Percentiles rank a stretch among this genome's conserved stretches.
phyloP scores from a whole-genome alignment of 2,888 invertebrate species.

The Hydrotaea diabolus region DNA sequence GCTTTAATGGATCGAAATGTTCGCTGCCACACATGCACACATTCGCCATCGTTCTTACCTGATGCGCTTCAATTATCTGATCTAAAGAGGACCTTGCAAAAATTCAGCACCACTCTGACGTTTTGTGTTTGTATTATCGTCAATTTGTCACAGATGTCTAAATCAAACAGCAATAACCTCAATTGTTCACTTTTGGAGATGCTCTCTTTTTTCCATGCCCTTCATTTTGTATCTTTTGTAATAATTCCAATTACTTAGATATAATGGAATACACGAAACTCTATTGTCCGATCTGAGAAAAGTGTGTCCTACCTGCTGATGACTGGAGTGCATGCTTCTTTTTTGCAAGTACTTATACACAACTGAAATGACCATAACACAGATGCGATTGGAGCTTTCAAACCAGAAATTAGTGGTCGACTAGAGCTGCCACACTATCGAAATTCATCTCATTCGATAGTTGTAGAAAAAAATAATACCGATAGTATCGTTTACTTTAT shows the following conservation, averaged over 20 bases:
- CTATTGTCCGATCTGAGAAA: too few species aligned
- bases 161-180: conserved; percentile 8
- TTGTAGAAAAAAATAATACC: too few species aligned
- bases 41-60: conserved; percentile 38
- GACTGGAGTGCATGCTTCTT: too few species aligned
- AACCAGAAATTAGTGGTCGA: too few species aligned
- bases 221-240: not conserved
- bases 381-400: too few species aligned
- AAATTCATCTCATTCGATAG: too few species aligned
- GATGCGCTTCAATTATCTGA: conserved; percentile 59
- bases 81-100: conserved; percentile 39
- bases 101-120: not conserved
- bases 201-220: not conserved
- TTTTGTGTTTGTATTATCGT: conserved; percentile 10
- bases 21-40: conserved; percentile 29
- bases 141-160: conserved; percentile 52
- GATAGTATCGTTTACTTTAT: too few species aligned
- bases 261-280: too few species aligned
- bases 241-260: conserved; percentile 7
- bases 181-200: conserved; percentile 25
- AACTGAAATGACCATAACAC: too few species aligned
- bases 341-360: too few species aligned
- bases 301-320: too few species aligned
- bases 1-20: conserved; percentile 68
- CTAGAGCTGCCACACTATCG: too few species aligned